Evolutionary conservation across 2,888 invertebrate species (phyloP).

Genomic region (Eupithecia vulgata): DNA sequence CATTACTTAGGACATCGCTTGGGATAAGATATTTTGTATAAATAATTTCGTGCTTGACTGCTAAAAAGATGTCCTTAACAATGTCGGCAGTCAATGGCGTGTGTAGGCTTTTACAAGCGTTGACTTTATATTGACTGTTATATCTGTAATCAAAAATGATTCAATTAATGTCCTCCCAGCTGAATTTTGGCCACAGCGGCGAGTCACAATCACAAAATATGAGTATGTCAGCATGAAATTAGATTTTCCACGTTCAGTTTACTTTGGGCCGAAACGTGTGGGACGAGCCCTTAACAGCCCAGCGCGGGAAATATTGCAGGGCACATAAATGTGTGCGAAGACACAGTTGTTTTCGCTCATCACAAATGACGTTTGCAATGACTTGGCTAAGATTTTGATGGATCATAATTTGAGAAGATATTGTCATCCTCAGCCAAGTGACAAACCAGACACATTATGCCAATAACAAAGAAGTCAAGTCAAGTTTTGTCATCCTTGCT

Average conservation of each 20-base stretch:
- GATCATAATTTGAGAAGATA: not conserved
- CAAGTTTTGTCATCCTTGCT: not conserved
- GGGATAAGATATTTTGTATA: conserved; percentile 3
- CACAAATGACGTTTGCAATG: not conserved
- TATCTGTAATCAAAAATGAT: not conserved
- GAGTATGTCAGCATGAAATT: too few species aligned
- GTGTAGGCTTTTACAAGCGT: not conserved
- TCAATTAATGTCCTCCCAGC: not conserved
- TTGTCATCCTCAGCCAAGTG: too few species aligned
- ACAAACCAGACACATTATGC: too few species aligned
- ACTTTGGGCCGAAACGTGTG: too few species aligned
- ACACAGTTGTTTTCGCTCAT: not conserved
- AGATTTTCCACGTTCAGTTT: too few species aligned
- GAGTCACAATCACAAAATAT: too few species aligned
- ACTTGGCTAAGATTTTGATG: not conserved
- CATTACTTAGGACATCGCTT: conserved; percentile 5
- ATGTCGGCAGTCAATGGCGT: not conserved
- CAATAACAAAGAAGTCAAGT: too few species aligned
- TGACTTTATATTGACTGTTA: not conserved
- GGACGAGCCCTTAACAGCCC: too few species aligned
- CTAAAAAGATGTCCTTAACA: not conserved
- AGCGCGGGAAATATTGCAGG: too few species aligned
- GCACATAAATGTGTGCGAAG: too few species aligned
- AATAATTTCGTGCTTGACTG: not conserved
- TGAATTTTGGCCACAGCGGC: not conserved